These are phyloP conservation scores for Scarus forsteni DNA, from an alignment of 2,797 vertebrate species.

Conservation along the genomic window DNA sequence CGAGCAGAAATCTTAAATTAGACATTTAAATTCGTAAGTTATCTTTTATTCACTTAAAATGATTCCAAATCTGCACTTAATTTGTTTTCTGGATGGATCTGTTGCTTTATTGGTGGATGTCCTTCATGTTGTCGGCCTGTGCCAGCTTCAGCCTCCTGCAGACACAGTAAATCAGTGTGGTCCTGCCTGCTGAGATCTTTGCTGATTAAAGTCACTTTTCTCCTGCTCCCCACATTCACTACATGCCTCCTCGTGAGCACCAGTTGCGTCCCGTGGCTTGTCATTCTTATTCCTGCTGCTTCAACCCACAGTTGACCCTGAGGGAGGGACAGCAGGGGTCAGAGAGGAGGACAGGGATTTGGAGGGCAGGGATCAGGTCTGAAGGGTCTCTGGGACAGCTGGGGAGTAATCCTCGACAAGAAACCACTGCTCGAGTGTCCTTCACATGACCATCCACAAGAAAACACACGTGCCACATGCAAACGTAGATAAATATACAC, in stretches of 20 bases:
- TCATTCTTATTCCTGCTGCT: conserved; percentile 22
- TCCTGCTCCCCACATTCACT: background rate
- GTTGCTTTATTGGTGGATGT: no score
- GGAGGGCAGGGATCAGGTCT: conserved; percentile 24
- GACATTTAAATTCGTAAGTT: background rate
- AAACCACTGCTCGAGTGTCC: conserved; percentile 18
- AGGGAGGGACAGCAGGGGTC: conserved; percentile 8
- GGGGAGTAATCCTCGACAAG: conserved; percentile 31
- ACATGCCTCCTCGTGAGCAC: background rate
- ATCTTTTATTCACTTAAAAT: no score
- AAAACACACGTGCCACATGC: background rate
- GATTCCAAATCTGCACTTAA: no score
- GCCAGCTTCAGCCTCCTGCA: conserved; percentile 2
- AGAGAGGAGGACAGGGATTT: conserved; percentile 36
- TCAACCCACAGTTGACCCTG: conserved; percentile 12
- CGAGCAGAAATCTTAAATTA: background rate
- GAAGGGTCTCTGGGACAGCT: conserved; percentile 22
- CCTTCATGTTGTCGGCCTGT: no score
- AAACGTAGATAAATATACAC: background rate
- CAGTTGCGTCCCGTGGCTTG: background rate
- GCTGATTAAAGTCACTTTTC: conserved; percentile 36
- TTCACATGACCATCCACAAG: conserved; percentile 2
- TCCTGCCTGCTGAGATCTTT: conserved; percentile 4
- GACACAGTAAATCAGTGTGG: conserved; percentile 20
- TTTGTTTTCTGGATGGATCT: no score